Evolutionary conservation across 2,888 invertebrate species (phyloP), one percentile per base, ranked within the genome.

Genomic region (Thereva nobilitata): DNA sequence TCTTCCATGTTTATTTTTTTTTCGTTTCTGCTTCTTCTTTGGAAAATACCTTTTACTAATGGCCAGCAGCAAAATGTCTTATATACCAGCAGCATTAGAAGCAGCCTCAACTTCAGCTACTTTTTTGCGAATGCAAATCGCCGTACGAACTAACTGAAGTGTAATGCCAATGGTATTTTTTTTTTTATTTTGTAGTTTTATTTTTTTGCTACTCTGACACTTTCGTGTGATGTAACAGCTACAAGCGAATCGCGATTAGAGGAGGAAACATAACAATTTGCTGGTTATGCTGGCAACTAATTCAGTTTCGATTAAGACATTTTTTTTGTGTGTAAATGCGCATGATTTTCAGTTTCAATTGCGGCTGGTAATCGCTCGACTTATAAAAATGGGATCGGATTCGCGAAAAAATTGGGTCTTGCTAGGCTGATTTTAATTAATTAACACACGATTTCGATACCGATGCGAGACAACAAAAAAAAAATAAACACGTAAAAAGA

Each of bases 261-360:
- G 23, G 23, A 23, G 47, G 49, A 59, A 59, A 47, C 59, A 12
- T 35, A 37, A 38, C 38, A 49, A 59, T 59, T 59, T 49, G 45
- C 47, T 59, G 23, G 5, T 49, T 47, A 23, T 47, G 23, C 45
- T 45, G 45, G n/a, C 44, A 5, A n/a, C 37, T 57, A 57, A 57
- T 57, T 57, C 45, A 44, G 45, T 59, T 59, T 59, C 47, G 37
- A 37, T 47, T 38, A 49, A 47, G 49, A 12, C 34, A 37, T n/a
- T 44, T 56, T 56, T 59, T 59, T 9, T 38, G 42, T 23, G 23
- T 23, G 23, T 2, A 23, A 23, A 23, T 23, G 23, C 23, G 40
- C 41, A 7, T 55, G 55, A 59, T 59, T 49, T 59, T 59, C 59
- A 59, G 37, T 59, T 59, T 49, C 59, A 38, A 47, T 59, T 49